A percentile compares a stretch with the other conserved stretches of the same genome.
These are phyloP conservation scores for Sciurus niger DNA, from an alignment of 2,113 vertebrate species.

Conservation along the genomic window DNA sequence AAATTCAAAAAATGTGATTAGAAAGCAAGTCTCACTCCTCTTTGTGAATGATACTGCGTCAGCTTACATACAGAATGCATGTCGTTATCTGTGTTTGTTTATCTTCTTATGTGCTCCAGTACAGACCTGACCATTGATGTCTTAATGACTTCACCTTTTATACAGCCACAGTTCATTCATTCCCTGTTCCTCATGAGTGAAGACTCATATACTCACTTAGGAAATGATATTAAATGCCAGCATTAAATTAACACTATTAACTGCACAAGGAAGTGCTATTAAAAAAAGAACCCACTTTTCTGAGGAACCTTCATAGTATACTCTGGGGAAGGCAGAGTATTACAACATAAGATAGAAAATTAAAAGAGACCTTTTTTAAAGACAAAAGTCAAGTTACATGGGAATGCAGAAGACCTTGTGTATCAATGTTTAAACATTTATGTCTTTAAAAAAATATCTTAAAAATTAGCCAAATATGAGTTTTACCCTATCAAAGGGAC, in stretches of 20 bases:
- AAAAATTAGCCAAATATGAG: not conserved
- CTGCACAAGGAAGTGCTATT: not conserved
- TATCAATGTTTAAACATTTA: not conserved
- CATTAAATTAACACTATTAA: not conserved
- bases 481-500: not conserved
- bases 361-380: not conserved
- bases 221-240: not conserved
- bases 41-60: not conserved
- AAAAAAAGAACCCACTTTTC: not conserved
- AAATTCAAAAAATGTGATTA: not conserved
- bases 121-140: not conserved
- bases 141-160: not conserved
- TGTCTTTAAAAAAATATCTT: not conserved
- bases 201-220: not conserved
- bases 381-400: not conserved
- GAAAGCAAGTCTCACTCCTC: not conserved
- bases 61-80: not conserved
- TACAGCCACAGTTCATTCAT: not conserved
- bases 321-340: not conserved
- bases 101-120: not conserved
- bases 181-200: not conserved
- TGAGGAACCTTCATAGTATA: not conserved
- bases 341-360: not conserved
- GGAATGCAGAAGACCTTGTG: not conserved
- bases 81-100: not conserved